These are phyloP conservation scores for Bombyx mandarina DNA, from an alignment of 1,140 invertebrate genomes.

Conservation along the genomic window DNA sequence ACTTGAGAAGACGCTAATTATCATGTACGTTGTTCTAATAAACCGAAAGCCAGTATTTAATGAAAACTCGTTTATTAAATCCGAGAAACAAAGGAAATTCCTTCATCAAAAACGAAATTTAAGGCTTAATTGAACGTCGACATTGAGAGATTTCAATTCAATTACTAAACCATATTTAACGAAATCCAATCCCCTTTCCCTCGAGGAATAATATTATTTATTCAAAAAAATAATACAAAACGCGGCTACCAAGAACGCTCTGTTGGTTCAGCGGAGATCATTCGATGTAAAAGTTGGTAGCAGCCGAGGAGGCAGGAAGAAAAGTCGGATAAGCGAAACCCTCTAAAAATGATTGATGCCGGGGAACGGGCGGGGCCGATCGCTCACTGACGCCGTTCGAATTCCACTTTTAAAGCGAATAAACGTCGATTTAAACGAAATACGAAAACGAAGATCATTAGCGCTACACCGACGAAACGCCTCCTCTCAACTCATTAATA, in stretches of 20 bases:
- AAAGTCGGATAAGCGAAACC: constrained; percentile 68
- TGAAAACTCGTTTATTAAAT: constrained; percentile 31
- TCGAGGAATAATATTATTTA: constrained; percentile 69
- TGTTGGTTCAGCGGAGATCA: constrained; percentile 68
- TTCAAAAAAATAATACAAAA: constrained; percentile 70
- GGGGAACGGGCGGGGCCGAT: constrained; percentile 28
- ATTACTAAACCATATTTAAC: constrained; percentile 71
- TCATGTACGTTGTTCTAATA: background rate
- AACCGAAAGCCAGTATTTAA: constrained; percentile 13
- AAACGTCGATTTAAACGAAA: constrained; percentile 59
- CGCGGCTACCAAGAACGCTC: constrained; percentile 53
- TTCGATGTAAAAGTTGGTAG: constrained; percentile 62
- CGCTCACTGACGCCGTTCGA: constrained; percentile 20
- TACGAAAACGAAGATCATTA: constrained; percentile 66
- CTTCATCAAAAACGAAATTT: constrained; percentile 55
- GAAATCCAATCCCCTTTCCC: constrained; percentile 69
- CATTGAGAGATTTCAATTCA: constrained; percentile 72
- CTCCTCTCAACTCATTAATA: constrained; percentile 49
- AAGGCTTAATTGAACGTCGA: constrained; percentile 69
- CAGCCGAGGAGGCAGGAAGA: constrained; percentile 55
- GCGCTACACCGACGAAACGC: constrained; percentile 42
- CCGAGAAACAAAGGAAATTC: constrained; percentile 58
- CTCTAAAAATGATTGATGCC: constrained; percentile 71
- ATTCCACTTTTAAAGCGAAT: constrained; percentile 60
- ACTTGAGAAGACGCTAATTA: background rate